phyloP scores from a whole-genome alignment of 2,113 vertebrate genomes.

The Empidonax traillii region DNA sequence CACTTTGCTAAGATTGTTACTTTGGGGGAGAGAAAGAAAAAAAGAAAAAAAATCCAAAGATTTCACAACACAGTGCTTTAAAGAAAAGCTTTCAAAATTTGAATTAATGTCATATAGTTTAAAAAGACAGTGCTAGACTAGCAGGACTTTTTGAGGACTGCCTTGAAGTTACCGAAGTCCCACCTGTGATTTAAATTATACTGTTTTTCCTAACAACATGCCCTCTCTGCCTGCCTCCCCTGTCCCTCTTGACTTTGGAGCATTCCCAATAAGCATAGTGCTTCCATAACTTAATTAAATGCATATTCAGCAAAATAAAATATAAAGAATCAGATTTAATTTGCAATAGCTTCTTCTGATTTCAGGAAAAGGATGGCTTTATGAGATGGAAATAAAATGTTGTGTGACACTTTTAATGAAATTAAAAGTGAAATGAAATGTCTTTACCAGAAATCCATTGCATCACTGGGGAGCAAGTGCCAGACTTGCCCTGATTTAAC shows the following conservation, averaged over 20 bases:
- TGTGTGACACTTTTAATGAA: background rate
- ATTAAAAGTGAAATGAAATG: background rate
- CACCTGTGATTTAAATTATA: background rate
- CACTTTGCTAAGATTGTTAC: background rate
- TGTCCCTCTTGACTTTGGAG: fast-evolving
- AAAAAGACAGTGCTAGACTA: background rate
- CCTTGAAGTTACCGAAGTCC: background rate
- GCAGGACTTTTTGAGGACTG: background rate
- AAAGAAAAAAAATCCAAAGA: background rate
- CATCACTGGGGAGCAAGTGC: background rate
- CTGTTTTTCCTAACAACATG: background rate
- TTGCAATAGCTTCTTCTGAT: background rate
- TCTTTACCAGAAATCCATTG: background rate
- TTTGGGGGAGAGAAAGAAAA: background rate
- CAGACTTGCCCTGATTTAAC: background rate
- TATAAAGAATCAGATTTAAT: background rate
- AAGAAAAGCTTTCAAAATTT: background rate
- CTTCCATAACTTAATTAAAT: background rate
- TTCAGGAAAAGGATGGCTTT: background rate
- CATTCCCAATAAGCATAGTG: background rate
- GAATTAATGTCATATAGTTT: background rate
- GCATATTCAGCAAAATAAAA: too few species aligned
- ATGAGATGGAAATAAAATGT: background rate
- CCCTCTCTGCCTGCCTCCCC: fast-evolving
- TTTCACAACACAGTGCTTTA: background rate